These are phyloP conservation scores for Catocala sponsa DNA, from an alignment of 2,888 invertebrate genomes.

Conservation along the genomic window DNA sequence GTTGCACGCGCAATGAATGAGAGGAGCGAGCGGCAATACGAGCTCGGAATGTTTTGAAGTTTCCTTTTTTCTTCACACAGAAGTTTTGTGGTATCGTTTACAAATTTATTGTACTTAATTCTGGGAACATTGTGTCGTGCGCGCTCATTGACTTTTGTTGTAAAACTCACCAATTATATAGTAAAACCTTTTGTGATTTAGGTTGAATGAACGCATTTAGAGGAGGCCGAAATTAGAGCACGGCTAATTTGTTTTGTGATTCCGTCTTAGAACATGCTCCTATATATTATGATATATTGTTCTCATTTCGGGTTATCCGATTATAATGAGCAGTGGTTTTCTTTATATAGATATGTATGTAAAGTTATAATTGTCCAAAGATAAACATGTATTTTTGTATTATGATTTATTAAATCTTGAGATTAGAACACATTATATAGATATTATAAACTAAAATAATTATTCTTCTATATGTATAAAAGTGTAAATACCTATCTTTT, in stretches of 20 bases:
- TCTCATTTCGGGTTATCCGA: slow-evolving; percentile 28
- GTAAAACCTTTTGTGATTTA: slow-evolving; percentile 67
- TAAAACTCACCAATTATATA: slow-evolving; percentile 73
- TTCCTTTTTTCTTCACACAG: slow-evolving; percentile 70
- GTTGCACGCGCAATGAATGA: slow-evolving; percentile 31
- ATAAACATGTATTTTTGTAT: no score
- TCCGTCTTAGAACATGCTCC: slow-evolving; percentile 22
- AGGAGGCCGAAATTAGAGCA: slow-evolving; percentile 47
- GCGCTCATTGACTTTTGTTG: slow-evolving; percentile 76
- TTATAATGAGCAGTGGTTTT: slow-evolving; percentile 15
- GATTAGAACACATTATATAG: no score
- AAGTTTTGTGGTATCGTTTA: slow-evolving; percentile 85
- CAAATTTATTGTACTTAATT: slow-evolving; percentile 81
- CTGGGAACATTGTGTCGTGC: slow-evolving; percentile 75
- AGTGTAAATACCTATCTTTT: no score
- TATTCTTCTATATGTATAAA: no score
- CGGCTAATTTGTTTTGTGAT: slow-evolving; percentile 50
- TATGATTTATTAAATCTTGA: no score
- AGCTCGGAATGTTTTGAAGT: slow-evolving; percentile 26
- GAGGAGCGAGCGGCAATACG: slow-evolving; percentile 6
- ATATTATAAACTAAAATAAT: no score
- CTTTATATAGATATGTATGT: background rate
- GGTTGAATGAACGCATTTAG: slow-evolving; percentile 55
- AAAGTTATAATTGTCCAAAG: no score
- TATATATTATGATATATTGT: slow-evolving; percentile 39